Conservation (phyloP, 2,797 vertebrate species). For the Huso huso region DNA sequence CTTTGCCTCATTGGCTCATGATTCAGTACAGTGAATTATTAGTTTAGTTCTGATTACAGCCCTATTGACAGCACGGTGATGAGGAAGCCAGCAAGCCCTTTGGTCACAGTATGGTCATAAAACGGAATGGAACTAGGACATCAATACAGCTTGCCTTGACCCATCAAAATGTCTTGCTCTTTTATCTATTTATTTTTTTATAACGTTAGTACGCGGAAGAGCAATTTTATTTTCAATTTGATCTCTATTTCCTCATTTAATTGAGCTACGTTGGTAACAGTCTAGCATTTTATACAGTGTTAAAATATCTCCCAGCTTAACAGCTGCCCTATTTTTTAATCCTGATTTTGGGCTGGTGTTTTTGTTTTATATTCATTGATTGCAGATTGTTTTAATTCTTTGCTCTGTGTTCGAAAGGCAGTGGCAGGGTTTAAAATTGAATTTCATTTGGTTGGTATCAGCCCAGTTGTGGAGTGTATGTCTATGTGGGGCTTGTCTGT, state of each 20-base stretch:
- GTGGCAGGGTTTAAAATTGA: not conserved
- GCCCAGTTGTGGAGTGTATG: too few species aligned
- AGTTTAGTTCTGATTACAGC: constrained; percentile 8
- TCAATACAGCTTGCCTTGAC: constrained; percentile 45
- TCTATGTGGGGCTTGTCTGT: not conserved
- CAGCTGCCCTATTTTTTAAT: constrained; percentile 6
- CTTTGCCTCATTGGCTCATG: too few species aligned
- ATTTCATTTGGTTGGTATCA: too few species aligned
- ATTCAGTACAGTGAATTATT: constrained; percentile 13
- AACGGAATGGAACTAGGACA: constrained; percentile 6
- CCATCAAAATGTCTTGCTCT: constrained; percentile 60
- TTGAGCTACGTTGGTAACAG: constrained; percentile 18
- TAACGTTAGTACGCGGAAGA: constrained; percentile 33
- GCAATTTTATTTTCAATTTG: constrained; percentile 47
- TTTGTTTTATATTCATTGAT: not conserved
- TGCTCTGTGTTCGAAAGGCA: not conserved
- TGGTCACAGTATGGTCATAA: not conserved
- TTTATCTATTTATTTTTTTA: constrained; percentile 46
- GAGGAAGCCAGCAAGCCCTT: constrained; percentile 6
- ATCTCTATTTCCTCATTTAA: constrained; percentile 18
- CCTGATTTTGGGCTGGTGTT: not conserved
- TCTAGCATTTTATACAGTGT: constrained; percentile 2
- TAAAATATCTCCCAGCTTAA: constrained; percentile 4
- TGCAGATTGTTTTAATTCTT: not conserved
- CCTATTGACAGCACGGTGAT: constrained; percentile 13